Evolutionary conservation across 2,888 invertebrate species (phyloP).

Genomic region (Rhingia rostrata): DNA sequence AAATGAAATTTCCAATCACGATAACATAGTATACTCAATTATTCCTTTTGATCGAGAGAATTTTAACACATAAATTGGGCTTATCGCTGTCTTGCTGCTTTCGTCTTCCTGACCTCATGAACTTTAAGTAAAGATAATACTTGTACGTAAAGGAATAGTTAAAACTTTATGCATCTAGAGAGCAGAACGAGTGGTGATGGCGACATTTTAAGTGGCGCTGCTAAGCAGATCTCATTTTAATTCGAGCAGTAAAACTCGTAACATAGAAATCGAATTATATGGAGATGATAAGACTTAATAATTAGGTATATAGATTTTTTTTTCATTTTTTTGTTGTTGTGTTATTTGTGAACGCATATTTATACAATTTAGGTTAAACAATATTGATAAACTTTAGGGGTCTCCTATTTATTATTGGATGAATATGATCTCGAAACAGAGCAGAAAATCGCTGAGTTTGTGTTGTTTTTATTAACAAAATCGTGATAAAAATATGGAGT

Average conservation of each 20-base stretch:
- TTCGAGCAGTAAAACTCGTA: constrained; percentile 22
- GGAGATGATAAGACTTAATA: constrained; percentile 63
- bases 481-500: constrained; percentile 60
- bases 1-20: constrained; percentile 64
- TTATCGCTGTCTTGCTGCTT: constrained; percentile 58
- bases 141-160: constrained; percentile 60
- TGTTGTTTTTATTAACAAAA: constrained; percentile 61
- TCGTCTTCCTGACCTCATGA: constrained; percentile 58
- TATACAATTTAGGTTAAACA: constrained; percentile 74
- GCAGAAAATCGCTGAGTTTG: constrained; percentile 59
- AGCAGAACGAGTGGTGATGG: constrained; percentile 36
- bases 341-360: constrained; percentile 55
- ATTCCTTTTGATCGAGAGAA: constrained; percentile 60
- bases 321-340: constrained; percentile 12
- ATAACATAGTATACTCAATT: constrained; percentile 49
- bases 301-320: constrained; percentile 21
- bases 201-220: constrained; percentile 39
- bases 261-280: constrained; percentile 58
- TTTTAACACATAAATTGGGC: constrained; percentile 56
- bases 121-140: constrained; percentile 64
- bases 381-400: constrained; percentile 75
- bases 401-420: constrained; percentile 75
- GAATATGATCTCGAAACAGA: constrained; percentile 70
- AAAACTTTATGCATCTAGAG: constrained; percentile 68
- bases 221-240: constrained; percentile 15